These are phyloP conservation scores for Linepithema humile DNA, from an alignment of 1,140 invertebrate genomes.

Conservation along the genomic window DNA sequence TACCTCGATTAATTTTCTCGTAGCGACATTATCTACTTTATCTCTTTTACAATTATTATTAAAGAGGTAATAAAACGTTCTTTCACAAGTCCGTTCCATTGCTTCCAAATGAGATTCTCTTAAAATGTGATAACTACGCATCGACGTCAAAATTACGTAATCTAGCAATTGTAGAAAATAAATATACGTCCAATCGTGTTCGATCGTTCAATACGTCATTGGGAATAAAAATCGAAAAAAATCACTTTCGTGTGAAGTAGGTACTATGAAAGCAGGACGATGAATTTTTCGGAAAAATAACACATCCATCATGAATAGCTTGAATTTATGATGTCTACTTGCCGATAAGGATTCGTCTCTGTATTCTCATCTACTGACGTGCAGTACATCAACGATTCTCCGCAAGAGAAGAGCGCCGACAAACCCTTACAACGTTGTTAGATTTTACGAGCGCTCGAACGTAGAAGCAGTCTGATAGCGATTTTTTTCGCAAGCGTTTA, in stretches of 20 bases:
- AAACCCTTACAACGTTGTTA: background rate
- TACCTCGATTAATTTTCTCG: constrained; percentile 3
- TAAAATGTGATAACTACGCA: background rate
- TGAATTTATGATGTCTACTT: constrained; percentile 23
- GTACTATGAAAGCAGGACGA: background rate
- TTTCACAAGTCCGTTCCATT: background rate
- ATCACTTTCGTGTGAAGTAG: background rate
- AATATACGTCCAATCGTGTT: background rate
- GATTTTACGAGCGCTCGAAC: constrained; percentile 33
- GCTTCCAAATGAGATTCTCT: constrained; percentile 1
- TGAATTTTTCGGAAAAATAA: constrained; percentile 21
- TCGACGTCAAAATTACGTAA: background rate
- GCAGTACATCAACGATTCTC: constrained; percentile 18
- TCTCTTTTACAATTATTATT: background rate
- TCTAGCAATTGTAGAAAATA: background rate
- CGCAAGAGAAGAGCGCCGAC: background rate
- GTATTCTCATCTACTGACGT: background rate
- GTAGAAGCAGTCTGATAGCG: background rate
- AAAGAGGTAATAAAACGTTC: background rate
- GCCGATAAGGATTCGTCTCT: constrained; percentile 8
- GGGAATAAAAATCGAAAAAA: constrained; percentile 11
- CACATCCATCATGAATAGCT: background rate
- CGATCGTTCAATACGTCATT: background rate
- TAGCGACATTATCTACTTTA: constrained; percentile 16
- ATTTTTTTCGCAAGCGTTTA: constrained; percentile 44